Evolutionary conservation across 2,797 vertebrate genomes (phyloP).

Genomic region (Mormyrus hasselquistii): DNA sequence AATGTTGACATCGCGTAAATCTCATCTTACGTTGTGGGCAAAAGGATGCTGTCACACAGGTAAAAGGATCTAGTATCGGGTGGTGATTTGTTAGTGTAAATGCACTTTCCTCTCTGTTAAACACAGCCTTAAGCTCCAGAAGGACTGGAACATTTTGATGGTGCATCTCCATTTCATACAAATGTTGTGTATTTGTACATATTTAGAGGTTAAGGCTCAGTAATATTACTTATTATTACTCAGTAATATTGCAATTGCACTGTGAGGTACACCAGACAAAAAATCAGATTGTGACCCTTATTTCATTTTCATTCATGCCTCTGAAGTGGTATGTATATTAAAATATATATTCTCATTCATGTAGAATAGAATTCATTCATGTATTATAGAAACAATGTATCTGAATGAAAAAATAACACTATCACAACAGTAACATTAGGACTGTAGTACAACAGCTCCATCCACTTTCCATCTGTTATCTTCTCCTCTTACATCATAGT

Average conservation of each 20-base stretch:
- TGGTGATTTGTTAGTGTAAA: background rate
- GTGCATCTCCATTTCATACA: background rate
- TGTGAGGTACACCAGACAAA: background rate
- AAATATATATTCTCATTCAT: background rate
- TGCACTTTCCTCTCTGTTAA: background rate
- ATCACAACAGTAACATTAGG: background rate
- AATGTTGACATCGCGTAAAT: background rate
- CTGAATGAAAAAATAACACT: background rate
- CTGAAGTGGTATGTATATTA: background rate
- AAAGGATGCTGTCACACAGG: background rate
- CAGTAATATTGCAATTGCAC: background rate
- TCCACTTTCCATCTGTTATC: background rate
- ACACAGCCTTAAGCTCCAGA: background rate
- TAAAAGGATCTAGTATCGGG: background rate
- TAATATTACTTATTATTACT: background rate
- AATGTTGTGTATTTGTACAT: background rate
- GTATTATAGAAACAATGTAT: background rate
- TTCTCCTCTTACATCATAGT: background rate
- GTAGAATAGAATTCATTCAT: background rate
- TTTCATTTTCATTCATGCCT: background rate
- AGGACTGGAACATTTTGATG: background rate
- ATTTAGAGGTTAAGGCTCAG: background rate
- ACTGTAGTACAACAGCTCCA: background rate
- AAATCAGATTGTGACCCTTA: background rate
- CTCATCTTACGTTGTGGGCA: background rate